Evolutionary conservation across 2,113 vertebrate species (phyloP).

Genomic region (Hippocampus zosterae): DNA sequence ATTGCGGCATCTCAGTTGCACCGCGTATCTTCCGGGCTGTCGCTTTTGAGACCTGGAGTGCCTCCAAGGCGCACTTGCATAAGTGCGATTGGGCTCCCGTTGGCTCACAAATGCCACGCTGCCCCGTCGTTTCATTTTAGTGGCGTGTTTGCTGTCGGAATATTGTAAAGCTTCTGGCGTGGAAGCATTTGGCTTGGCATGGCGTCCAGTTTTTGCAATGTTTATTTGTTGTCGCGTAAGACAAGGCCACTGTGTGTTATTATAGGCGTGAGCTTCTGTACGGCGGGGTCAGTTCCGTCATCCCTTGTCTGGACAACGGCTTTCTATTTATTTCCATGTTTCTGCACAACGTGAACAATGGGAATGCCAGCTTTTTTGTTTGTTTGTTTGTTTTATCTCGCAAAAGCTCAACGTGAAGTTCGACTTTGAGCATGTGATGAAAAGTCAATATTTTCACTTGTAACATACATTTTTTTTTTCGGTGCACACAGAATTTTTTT

Average conservation of each 20-base stretch:
- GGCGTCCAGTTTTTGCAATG: constrained; percentile 35
- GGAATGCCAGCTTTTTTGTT: not conserved
- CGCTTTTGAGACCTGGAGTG: constrained; percentile 51
- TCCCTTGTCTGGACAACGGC: constrained; percentile 35
- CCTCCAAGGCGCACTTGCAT: constrained; percentile 51
- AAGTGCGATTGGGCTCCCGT: constrained; percentile 48
- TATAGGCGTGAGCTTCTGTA: constrained; percentile 47
- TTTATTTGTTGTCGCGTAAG: constrained; percentile 76
- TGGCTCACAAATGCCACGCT: constrained; percentile 56
- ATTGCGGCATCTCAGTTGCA: constrained; percentile 51
- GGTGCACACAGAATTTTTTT: no score
- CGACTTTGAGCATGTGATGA: no score
- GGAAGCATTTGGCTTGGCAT: constrained; percentile 67
- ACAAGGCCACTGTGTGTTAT: constrained; percentile 41
- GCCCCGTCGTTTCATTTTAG: constrained; percentile 66
- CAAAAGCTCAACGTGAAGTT: not conserved
- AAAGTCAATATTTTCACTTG: no score
- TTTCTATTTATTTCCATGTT: constrained; percentile 31
- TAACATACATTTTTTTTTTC: no score
- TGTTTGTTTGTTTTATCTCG: not conserved
- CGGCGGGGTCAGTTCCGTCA: constrained; percentile 69
- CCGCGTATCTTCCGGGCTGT: constrained; percentile 52
- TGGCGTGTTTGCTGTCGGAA: constrained; percentile 59
- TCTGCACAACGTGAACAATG: constrained; percentile 6
- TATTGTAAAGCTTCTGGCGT: constrained; percentile 52